phyloP scores from a whole-genome alignment of 2,888 invertebrate species.

The Sylvicola cinctus region DNA sequence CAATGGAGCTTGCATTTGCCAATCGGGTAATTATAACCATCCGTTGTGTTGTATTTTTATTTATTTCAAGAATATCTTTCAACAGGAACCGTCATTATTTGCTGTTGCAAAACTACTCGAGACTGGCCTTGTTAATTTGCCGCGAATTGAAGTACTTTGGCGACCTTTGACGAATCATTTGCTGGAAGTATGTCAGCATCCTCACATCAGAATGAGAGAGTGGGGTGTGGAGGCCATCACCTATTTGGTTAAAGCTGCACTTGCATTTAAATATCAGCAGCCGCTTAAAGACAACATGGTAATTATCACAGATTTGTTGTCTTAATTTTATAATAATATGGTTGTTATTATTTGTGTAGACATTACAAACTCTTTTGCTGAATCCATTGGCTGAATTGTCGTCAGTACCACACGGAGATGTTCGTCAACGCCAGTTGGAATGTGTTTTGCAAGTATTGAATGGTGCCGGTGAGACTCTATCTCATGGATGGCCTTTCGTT shows the following conservation, averaged over 20 bases:
- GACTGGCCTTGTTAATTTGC: conserved; percentile 85
- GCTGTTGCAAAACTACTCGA: conserved; percentile 97
- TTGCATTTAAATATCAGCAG: conserved; percentile 66
- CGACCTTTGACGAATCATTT: conserved; percentile 85
- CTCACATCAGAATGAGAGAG: conserved; percentile 84
- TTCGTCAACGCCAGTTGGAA: conserved; percentile 83
- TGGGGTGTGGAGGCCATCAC: conserved; percentile 97
- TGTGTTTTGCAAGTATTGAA: conserved; percentile 86
- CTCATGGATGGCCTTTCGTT: conserved; percentile 88
- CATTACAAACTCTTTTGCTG: conserved; percentile 67
- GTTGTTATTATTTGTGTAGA: conserved; percentile 20
- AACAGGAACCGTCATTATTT: conserved; percentile 83
- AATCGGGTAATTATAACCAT: conserved; percentile 61
- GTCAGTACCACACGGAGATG: conserved; percentile 77
- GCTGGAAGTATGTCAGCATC: conserved; percentile 90
- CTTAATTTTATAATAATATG: background rate
- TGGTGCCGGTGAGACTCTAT: conserved; percentile 76
- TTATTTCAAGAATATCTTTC: conserved; percentile 7
- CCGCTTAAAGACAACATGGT: conserved; percentile 72
- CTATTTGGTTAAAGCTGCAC: conserved; percentile 75
- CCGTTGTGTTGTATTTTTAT: background rate
- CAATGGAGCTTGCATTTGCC: conserved; percentile 90
- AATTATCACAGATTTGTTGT: conserved; percentile 8
- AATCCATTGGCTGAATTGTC: conserved; percentile 85
- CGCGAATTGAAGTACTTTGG: conserved; percentile 87